Percentiles rank a stretch among this genome's conserved stretches.
phyloP scores from a whole-genome alignment of 2,113 vertebrate genomes.

The Syngnathus floridae region DNA sequence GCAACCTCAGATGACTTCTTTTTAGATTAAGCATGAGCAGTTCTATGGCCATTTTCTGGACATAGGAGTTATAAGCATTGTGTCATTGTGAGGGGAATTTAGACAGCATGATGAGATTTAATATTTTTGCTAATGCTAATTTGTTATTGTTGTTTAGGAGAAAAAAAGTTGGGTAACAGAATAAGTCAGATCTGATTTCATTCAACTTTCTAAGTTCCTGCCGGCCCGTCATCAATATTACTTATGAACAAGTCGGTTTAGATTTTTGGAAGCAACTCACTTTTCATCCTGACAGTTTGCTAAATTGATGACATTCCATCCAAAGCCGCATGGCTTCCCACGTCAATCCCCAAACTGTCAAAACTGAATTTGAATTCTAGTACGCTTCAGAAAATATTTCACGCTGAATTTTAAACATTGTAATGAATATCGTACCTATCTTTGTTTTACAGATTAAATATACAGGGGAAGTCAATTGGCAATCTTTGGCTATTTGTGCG shows the following conservation, averaged over 20 bases:
- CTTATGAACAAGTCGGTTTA: not conserved
- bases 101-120: not conserved
- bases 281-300: not conserved
- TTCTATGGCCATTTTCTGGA: not conserved
- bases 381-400: not conserved
- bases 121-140: not conserved
- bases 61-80: not conserved
- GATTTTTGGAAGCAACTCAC: not conserved
- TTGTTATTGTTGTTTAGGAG: not conserved
- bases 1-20: conserved; percentile 1
- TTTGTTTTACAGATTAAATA: not conserved
- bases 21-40: not conserved
- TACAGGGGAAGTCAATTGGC: not conserved
- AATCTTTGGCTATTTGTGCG: not conserved
- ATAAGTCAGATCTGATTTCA: not conserved
- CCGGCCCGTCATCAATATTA: not conserved
- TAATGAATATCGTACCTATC: not conserved
- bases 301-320: not conserved
- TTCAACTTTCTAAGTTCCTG: not conserved
- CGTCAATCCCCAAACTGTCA: not conserved
- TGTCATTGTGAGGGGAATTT: not conserved
- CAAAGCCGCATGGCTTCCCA: not conserved
- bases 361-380: not conserved
- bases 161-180: not conserved
- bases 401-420: not conserved